A percentile compares a stretch with the other conserved stretches of the same genome.
Conservation (phyloP, 2,797 vertebrate species). For the Typhlichthys eigenmanni region DNA sequence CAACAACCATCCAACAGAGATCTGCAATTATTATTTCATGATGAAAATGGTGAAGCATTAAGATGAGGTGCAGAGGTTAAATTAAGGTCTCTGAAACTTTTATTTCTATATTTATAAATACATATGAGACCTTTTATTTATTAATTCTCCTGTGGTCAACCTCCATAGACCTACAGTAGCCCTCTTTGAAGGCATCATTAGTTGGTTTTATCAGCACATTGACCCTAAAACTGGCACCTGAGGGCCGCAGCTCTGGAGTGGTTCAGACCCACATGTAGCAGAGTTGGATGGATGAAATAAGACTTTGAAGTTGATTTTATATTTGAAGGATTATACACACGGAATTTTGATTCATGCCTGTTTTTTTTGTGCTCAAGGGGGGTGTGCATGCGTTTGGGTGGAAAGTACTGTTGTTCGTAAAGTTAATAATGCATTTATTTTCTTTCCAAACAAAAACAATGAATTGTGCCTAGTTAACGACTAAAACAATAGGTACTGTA, state of each 20-base stretch:
- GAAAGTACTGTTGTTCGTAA: conserved; percentile 59
- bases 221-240: conserved; percentile 79
- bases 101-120: conserved; percentile 62
- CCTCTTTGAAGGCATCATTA: conserved; percentile 86
- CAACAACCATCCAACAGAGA: conserved; percentile 45
- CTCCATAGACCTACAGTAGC: conserved; percentile 60
- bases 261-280: conserved; percentile 64
- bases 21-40: conserved; percentile 63
- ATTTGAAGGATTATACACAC: conserved; percentile 80
- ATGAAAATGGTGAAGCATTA: conserved; percentile 64
- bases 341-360: conserved; percentile 78
- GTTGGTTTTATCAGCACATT: conserved; percentile 77
- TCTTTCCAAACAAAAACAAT: conserved; percentile 49
- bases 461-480: conserved; percentile 36
- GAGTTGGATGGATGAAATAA: conserved; percentile 79
- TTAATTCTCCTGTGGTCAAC: conserved; percentile 76
- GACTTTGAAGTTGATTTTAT: conserved; percentile 83
- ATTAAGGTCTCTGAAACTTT: conserved; percentile 69
- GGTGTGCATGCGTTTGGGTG: conserved; percentile 64
- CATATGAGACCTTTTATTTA: conserved; percentile 43
- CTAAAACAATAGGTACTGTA: conserved; percentile 8
- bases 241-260: conserved; percentile 71
- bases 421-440: conserved; percentile 66
- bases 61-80: conserved; percentile 59
- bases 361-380: conserved; percentile 72